Percentiles rank a stretch among this genome's conserved stretches.
Evolutionary conservation across 53 echinoderm and acorn worm genomes (phyloP).

Genomic region (Luidia sarsii): DNA sequence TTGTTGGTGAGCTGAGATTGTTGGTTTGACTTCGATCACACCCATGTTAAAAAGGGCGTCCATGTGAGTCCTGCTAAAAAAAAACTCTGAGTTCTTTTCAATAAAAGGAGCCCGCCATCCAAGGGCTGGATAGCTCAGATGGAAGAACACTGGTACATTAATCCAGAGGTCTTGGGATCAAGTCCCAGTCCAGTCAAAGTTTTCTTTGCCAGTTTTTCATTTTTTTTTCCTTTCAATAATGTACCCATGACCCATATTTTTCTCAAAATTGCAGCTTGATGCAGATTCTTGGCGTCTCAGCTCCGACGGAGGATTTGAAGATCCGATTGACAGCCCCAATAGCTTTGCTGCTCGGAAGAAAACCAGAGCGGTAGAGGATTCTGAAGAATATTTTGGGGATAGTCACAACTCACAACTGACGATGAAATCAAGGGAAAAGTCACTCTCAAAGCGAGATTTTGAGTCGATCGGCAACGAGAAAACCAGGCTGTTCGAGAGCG

Average conservation of each 20-base stretch:
- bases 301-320: background rate
- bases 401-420: no score
- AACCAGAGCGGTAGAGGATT: background rate
- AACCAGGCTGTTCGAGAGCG: no score
- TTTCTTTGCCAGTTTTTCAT: no score
- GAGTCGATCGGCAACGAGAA: no score
- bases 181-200: no score
- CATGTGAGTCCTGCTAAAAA: background rate
- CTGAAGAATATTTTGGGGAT: no score
- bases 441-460: no score
- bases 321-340: constrained; percentile 1
- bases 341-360: constrained; percentile 12
- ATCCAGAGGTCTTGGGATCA: no score
- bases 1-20: background rate
- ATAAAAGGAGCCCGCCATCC: background rate
- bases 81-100: background rate
- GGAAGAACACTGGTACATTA: no score
- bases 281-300: background rate
- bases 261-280: background rate
- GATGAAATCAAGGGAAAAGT: no score
- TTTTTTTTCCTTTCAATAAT: background rate
- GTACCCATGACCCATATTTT: background rate
- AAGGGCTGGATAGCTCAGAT: no score
- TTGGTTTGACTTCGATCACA: background rate
- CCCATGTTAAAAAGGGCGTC: background rate